phyloP scores from a whole-genome alignment of 2,113 vertebrate species.

The Oceanodroma tethys region DNA sequence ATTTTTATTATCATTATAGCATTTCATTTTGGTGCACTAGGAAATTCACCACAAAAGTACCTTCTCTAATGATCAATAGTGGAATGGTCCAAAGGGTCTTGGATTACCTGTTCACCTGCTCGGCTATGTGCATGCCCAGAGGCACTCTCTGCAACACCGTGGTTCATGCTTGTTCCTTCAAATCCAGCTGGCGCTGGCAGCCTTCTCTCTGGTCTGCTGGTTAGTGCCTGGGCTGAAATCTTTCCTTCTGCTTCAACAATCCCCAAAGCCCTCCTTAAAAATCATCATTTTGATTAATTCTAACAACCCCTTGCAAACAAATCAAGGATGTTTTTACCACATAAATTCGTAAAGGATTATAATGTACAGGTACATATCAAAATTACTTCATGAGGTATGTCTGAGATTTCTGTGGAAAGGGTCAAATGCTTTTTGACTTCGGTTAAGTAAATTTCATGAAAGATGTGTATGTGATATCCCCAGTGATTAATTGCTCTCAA shows the following conservation, averaged over 20 bases:
- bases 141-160: background rate
- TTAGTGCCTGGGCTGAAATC: background rate
- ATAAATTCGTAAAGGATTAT: background rate
- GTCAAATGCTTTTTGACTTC: background rate
- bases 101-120: background rate
- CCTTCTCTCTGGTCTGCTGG: background rate
- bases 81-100: background rate
- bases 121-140: accelerated
- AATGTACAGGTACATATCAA: background rate
- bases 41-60: background rate
- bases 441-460: background rate
- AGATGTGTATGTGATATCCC: background rate
- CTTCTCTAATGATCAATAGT: background rate
- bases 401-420: background rate
- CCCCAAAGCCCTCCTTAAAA: background rate
- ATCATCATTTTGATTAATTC: background rate
- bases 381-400: background rate
- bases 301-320: background rate
- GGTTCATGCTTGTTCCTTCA: background rate
- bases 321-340: background rate
- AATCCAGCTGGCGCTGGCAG: background rate
- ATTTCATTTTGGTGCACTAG: background rate
- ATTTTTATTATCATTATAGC: background rate
- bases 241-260: background rate
- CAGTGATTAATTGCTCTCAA: constrained; percentile 27